Base-by-base conservation (phyloP, 1,140 invertebrate genomes). In the Lysiphlebus fabarum region DNA sequence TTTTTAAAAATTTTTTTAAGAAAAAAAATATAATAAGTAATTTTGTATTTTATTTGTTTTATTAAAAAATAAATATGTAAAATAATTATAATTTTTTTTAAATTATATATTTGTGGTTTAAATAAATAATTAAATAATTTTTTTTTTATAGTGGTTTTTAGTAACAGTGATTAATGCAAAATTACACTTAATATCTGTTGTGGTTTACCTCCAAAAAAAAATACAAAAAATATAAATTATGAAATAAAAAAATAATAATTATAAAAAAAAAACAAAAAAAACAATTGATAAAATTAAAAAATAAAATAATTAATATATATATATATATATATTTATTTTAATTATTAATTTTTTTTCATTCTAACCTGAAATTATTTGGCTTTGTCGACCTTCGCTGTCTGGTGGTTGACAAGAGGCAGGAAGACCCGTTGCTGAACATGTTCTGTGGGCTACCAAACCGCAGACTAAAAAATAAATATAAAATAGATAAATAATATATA, bases 401-500 rank as follows among this genome's bases (percentile, higher is more conserved):
- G 53, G 63, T 63, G 77, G 70, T 59, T 73, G 61, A 67, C 77
- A 79, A 62, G 70, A 69, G 50, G 77, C 72, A 45, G 84, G 81
- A 53, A 87, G 76, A 64, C 85, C 86, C 60, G 85, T 85, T 11
- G 85, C 82, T 43, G 85, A 82, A 78, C 88, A 90, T 58, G 85
- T 86, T 56, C 86, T 81, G 74, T 91, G 89, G 68, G 86, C 84
- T 61, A 89, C 84, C 61, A 89, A 76, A 56, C 88, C 88, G 78
- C 89, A 91, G 74, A 86, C 88, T 78, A 51, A 51, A 51, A 51
- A 36, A n/a, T n/a, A 51, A 51, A 36, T 38, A 51, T 51, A n/a
- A 51, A 51, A 37, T 51, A 26, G 17, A 26, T 26, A 26, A 26
- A 26, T 26, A 26, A 26, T 26, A 26, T 4, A 26, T 26, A n/a